Evolutionary conservation across 30 jellyfish, hydroid and myxozoan genomes (phyloP).

Genomic region (Nemopilema nomurai): DNA sequence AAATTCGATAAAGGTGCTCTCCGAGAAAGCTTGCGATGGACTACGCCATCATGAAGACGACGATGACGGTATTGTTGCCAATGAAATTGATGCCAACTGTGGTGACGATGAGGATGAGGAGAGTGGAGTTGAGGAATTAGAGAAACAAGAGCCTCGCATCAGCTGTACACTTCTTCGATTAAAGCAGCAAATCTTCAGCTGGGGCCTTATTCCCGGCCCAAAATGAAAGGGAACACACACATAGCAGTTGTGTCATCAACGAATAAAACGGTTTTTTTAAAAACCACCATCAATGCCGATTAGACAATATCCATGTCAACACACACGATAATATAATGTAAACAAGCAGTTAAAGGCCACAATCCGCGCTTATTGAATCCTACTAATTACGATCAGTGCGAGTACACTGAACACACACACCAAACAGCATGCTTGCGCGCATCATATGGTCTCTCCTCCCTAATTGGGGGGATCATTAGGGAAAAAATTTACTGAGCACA

Average conservation of each 20-base stretch:
- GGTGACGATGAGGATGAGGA: slow-evolving; percentile 1
- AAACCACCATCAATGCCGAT: not conserved
- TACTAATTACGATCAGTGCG: too few relatives aligned
- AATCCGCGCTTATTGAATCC: too few relatives aligned
- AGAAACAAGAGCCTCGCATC: not conserved
- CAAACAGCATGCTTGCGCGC: too few relatives aligned
- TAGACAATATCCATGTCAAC: not conserved
- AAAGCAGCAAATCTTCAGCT: not conserved
- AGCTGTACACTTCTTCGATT: not conserved
- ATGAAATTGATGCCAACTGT: not conserved
- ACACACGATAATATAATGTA: not conserved
- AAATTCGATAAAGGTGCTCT: not conserved
- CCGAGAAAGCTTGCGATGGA: slow-evolving; percentile 7
- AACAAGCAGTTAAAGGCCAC: too few relatives aligned
- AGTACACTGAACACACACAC: too few relatives aligned
- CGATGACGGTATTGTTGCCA: not conserved
- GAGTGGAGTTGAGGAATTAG: not conserved
- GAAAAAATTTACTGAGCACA: too few relatives aligned
- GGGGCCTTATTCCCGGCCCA: too few relatives aligned
- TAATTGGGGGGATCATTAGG: too few relatives aligned
- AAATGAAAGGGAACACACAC: not conserved
- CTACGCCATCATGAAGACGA: not conserved
- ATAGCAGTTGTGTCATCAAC: not conserved
- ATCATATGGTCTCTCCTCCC: too few relatives aligned
- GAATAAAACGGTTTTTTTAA: not conserved